phyloP scores from a whole-genome alignment of 2,797 vertebrate genomes.

The Pangasius djambal region DNA sequence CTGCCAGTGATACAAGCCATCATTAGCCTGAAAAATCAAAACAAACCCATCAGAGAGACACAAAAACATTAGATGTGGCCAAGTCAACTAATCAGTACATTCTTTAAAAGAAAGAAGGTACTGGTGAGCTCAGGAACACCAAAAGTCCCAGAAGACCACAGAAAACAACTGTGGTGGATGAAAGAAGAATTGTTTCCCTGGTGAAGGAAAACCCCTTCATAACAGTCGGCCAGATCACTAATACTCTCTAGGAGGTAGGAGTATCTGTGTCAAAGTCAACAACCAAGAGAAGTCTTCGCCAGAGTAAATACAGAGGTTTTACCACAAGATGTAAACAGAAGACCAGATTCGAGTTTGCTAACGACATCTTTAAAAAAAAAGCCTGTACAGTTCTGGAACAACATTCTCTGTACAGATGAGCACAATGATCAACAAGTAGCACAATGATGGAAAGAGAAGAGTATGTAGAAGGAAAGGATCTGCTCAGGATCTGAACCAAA shows the following conservation, averaged over 20 bases:
- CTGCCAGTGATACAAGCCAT: too few relatives aligned
- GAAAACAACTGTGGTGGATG: neutral
- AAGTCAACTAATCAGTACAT: neutral
- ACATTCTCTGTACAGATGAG: neutral
- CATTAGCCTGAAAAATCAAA: too few relatives aligned
- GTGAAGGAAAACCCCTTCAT: neutral
- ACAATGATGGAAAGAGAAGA: neutral
- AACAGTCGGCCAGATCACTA: neutral
- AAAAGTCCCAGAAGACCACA: neutral
- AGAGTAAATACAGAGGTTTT: too few relatives aligned
- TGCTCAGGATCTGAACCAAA: neutral
- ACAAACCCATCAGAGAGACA: too few relatives aligned
- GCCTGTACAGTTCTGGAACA: neutral
- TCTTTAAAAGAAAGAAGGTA: neutral
- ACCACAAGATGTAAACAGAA: too few relatives aligned
- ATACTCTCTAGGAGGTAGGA: too few relatives aligned
- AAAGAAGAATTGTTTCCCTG: neutral
- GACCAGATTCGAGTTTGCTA: neutral
- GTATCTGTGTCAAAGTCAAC: too few relatives aligned
- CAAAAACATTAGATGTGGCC: neutral
- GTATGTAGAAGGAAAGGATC: neutral
- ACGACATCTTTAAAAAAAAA: neutral
- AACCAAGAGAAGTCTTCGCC: too few relatives aligned
- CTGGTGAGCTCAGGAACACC: neutral
- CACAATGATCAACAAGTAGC: neutral